phyloP scores from a whole-genome alignment of 2,797 vertebrate genomes.

The Hydrophis major region DNA sequence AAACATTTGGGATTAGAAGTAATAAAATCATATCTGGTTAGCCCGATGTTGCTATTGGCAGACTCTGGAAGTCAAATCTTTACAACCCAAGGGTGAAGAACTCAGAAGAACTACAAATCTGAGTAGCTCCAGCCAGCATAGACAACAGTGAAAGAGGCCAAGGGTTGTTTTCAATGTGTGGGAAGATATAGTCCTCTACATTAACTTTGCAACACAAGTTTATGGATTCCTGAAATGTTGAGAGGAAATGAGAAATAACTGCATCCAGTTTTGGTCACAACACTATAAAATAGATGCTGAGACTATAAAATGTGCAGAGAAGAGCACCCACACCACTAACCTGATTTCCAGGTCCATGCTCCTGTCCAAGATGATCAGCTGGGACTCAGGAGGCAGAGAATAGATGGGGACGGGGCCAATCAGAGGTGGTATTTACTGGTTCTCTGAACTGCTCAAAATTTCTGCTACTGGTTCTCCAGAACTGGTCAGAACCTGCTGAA shows the following conservation, averaged over 20 bases:
- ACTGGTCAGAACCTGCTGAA: too few relatives aligned
- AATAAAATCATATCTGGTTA: background rate
- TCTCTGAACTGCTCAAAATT: too few relatives aligned
- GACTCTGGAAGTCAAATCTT: background rate
- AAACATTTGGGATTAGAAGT: background rate
- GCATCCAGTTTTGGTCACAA: too few relatives aligned
- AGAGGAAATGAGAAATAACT: background rate
- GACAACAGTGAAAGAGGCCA: background rate
- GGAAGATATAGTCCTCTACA: background rate
- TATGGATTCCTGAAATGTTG: background rate
- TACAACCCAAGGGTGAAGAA: background rate
- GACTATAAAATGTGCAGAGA: too few relatives aligned
- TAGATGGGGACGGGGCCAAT: too few relatives aligned
- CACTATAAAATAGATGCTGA: too few relatives aligned
- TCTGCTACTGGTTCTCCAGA: too few relatives aligned
- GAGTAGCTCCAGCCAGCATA: background rate
- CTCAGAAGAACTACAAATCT: background rate
- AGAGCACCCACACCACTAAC: too few relatives aligned
- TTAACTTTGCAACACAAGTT: background rate
- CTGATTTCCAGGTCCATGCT: too few relatives aligned
- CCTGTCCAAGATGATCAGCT: too few relatives aligned
- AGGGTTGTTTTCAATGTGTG: background rate
- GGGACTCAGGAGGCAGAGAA: too few relatives aligned
- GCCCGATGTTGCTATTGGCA: background rate
- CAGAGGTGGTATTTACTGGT: too few relatives aligned